These are phyloP conservation scores for Entomobrya proxima DNA, from an alignment of 2,888 invertebrate species.

Conservation along the genomic window DNA sequence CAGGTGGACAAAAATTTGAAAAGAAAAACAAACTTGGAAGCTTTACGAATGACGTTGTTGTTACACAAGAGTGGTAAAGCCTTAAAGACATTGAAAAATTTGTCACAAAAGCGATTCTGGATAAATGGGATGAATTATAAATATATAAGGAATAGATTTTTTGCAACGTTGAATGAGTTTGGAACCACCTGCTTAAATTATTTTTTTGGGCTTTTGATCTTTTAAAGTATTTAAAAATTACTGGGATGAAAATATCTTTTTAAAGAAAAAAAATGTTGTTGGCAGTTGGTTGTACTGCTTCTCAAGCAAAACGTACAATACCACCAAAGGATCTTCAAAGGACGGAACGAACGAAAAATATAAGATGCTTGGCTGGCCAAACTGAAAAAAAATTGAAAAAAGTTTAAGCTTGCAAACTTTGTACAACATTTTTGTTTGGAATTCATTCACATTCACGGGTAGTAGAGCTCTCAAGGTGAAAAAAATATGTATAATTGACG, in stretches of 20 bases:
- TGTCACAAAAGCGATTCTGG: too few relatives aligned
- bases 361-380: slow-evolving; percentile 9
- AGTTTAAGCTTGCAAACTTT: background rate
- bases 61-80: slow-evolving; percentile 22
- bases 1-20: background rate
- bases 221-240: slow-evolving; percentile 13
- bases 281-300: background rate
- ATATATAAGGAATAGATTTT: too few relatives aligned
- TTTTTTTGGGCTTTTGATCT: background rate
- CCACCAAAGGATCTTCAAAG: slow-evolving; percentile 2
- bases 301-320: slow-evolving; percentile 17
- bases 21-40: background rate
- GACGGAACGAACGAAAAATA: slow-evolving; percentile 7
- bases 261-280: background rate
- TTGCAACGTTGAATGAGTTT: too few relatives aligned
- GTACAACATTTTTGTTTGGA: background rate
- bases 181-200: background rate
- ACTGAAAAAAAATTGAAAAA: background rate
- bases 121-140: too few relatives aligned
- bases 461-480: slow-evolving; percentile 7
- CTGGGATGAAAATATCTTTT: background rate
- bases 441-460: slow-evolving; percentile 22
- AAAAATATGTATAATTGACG: background rate
- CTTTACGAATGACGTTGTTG: background rate
- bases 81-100: background rate